phyloP scores from a whole-genome alignment of 2,113 vertebrate genomes.

The Steatornis caripensis region DNA sequence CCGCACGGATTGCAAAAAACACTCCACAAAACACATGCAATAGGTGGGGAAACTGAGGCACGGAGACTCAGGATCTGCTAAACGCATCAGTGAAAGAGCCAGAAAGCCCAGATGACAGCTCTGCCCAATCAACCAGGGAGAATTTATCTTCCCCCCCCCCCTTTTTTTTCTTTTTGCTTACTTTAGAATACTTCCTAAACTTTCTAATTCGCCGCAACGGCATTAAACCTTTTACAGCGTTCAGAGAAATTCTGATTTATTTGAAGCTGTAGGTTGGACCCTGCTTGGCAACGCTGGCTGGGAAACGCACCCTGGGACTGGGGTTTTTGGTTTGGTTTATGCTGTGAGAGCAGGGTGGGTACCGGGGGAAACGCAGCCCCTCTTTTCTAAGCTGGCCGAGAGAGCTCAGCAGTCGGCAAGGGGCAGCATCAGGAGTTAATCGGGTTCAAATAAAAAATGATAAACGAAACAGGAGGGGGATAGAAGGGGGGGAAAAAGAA shows the following conservation, averaged over 20 bases:
- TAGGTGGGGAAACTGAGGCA: slow-evolving; percentile 37
- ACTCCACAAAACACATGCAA: neutral
- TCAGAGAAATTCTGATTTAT: neutral
- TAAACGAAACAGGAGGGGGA: neutral
- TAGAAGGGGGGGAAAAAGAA: neutral
- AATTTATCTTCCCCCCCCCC: neutral
- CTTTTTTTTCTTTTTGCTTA: neutral
- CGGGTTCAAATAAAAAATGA: neutral
- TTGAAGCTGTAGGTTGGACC: neutral
- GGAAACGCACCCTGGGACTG: neutral
- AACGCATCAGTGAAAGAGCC: neutral
- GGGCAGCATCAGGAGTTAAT: neutral
- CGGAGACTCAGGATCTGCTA: neutral
- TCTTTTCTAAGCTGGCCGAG: neutral
- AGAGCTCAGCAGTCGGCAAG: neutral
- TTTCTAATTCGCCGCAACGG: neutral
- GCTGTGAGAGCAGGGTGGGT: neutral
- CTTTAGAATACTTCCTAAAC: neutral
- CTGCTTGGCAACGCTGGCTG: neutral
- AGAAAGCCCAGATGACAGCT: slow-evolving; percentile 12
- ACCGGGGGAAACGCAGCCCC: neutral
- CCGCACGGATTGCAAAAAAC: neutral
- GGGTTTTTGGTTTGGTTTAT: neutral
- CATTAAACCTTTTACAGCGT: neutral
- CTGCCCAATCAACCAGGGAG: neutral